Evolutionary conservation across 2,797 vertebrate genomes (phyloP).

Genomic region (Syncerus caffer): DNA sequence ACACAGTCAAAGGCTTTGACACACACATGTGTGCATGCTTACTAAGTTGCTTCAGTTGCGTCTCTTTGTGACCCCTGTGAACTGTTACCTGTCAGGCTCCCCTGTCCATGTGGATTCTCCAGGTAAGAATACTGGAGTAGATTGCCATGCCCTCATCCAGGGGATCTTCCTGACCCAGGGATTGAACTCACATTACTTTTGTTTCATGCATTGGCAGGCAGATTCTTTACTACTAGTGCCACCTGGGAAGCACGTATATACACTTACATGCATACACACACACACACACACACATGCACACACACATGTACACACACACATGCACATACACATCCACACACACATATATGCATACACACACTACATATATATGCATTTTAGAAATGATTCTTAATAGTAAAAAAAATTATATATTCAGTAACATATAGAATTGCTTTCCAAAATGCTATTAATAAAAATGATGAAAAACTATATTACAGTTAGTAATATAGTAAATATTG

Average conservation of each 20-base stretch:
- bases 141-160: neutral
- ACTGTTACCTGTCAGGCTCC: neutral
- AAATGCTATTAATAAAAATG: neutral
- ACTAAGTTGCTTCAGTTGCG: neutral
- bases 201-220: neutral
- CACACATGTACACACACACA: accelerated
- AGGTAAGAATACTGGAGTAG: neutral
- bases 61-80: neutral
- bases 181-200: neutral
- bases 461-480: neutral
- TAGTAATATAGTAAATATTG: neutral
- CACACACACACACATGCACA: too few species aligned
- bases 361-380: neutral
- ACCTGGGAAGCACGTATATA: neutral
- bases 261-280: too few species aligned
- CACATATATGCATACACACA: too few species aligned
- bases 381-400: neutral
- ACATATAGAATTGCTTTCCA: neutral
- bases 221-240: neutral
- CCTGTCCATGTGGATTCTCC: neutral
- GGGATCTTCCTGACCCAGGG: neutral
- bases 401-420: neutral
- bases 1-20: too few species aligned
- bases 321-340: accelerated
- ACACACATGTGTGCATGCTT: neutral